phyloP scores from a whole-genome alignment of 2,797 vertebrate species.

The Manis pentadactyla region DNA sequence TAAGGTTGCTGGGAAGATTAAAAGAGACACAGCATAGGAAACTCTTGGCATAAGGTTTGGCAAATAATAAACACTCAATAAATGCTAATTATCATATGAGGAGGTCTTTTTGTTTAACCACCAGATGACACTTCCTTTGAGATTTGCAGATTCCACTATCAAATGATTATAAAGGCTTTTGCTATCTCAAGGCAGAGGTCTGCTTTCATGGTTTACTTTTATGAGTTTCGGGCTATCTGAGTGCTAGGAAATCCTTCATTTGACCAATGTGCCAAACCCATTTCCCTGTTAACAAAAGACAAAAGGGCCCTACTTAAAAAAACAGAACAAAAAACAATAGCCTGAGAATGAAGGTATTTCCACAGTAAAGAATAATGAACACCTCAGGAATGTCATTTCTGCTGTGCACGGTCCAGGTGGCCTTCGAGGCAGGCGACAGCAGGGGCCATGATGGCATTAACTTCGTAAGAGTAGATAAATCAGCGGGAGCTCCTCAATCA shows the following conservation, averaged over 20 bases:
- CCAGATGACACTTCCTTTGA: conserved; percentile 47
- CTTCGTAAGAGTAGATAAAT: conserved; percentile 84
- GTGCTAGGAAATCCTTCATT: conserved; percentile 74
- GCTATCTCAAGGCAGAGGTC: conserved; percentile 53
- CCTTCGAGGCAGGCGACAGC: conserved; percentile 83
- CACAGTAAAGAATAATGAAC: conserved; percentile 71
- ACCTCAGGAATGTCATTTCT: conserved; percentile 56
- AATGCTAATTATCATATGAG: background rate
- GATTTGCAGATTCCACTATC: conserved; percentile 66
- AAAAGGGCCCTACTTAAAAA: conserved; percentile 61
- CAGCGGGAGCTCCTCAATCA: conserved; percentile 84
- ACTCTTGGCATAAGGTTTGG: background rate
- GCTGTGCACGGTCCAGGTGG: conserved; percentile 71
- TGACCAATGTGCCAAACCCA: conserved; percentile 55
- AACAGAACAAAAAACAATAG: conserved; percentile 50
- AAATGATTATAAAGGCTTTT: conserved; percentile 68
- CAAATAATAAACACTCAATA: conserved; percentile 70
- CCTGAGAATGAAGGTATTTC: conserved; percentile 60
- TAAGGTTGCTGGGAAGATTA: background rate
- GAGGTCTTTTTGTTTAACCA: conserved; percentile 39
- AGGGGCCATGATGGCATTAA: conserved; percentile 83
- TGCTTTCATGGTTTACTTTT: conserved; percentile 8
- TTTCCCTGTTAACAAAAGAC: conserved; percentile 71
- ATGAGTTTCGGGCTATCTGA: conserved; percentile 67
- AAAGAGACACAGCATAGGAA: background rate